Conservation (phyloP, 2,888 invertebrate genomes). For the Hirtodrosophila histrioides region DNA sequence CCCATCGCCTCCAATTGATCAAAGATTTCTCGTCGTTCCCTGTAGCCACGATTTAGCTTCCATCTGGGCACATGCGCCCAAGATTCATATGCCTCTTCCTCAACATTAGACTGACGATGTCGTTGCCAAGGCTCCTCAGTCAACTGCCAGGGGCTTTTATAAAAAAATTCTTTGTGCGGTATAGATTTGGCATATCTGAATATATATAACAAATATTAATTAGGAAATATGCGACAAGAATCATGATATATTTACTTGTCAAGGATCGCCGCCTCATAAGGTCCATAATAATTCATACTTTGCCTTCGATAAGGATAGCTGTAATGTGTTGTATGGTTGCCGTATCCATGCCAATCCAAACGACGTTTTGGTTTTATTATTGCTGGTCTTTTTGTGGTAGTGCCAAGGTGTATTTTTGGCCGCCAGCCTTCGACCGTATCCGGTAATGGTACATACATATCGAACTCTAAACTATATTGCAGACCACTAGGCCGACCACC, state of each 20-base stretch:
- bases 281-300: conserved; percentile 5
- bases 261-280: conserved; percentile 3
- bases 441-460: conserved; percentile 72
- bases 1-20: conserved; percentile 69
- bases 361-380: conserved; percentile 27
- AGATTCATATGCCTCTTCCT: conserved; percentile 37
- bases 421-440: conserved; percentile 75
- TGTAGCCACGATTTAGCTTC: conserved; percentile 62
- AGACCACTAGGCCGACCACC: conserved; percentile 70
- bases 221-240: background rate
- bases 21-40: conserved; percentile 71
- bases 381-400: conserved; percentile 5
- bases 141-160: conserved; percentile 46
- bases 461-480: conserved; percentile 70
- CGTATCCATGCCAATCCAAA: conserved; percentile 15
- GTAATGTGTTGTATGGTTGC: background rate
- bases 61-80: conserved; percentile 45
- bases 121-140: conserved; percentile 7
- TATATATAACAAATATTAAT: background rate
- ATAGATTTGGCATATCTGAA: conserved; percentile 14
- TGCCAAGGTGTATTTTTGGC: conserved; percentile 43
- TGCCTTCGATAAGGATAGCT: background rate
- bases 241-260: conserved; percentile 13
- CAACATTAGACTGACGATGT: background rate
- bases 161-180: conserved; percentile 32